Conservation (phyloP, 1,140 invertebrate genomes). For the Littorina saxatilis region DNA sequence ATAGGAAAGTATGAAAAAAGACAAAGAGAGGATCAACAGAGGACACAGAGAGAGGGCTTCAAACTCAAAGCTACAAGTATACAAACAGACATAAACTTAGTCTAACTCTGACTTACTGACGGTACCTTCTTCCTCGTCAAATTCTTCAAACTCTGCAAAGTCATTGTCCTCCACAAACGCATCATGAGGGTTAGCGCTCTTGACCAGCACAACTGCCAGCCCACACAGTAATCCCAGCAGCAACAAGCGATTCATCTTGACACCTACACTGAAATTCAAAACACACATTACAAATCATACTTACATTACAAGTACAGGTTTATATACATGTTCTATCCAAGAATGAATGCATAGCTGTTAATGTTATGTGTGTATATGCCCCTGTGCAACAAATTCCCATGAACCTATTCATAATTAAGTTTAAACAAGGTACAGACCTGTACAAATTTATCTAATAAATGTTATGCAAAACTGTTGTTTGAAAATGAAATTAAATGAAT, state of each 20-base stretch:
- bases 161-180: conserved; percentile 85
- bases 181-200: conserved; percentile 50
- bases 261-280: not conserved
- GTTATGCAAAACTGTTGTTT: too few relatives aligned
- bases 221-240: conserved; percentile 29
- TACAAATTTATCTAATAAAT: too few relatives aligned
- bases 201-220: not conserved
- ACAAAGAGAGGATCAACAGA: too few relatives aligned
- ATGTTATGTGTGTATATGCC: not conserved
- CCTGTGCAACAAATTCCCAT: not conserved
- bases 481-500: too few relatives aligned
- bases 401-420: too few relatives aligned
- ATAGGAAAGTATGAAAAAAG: too few relatives aligned
- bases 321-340: not conserved
- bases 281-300: too few relatives aligned
- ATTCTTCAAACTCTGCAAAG: conserved; percentile 97
- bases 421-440: too few relatives aligned
- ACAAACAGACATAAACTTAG: not conserved
- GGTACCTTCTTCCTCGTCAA: conserved; percentile 77
- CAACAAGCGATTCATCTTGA: conserved; percentile 34
- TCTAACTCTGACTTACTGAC: not conserved
- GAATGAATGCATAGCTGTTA: too few relatives aligned
- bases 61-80: too few relatives aligned
- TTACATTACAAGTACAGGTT: not conserved
- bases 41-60: too few relatives aligned